These are phyloP conservation scores for Pseudanteris insignis DNA, from an alignment of 2,888 invertebrate species.

Conservation along the genomic window DNA sequence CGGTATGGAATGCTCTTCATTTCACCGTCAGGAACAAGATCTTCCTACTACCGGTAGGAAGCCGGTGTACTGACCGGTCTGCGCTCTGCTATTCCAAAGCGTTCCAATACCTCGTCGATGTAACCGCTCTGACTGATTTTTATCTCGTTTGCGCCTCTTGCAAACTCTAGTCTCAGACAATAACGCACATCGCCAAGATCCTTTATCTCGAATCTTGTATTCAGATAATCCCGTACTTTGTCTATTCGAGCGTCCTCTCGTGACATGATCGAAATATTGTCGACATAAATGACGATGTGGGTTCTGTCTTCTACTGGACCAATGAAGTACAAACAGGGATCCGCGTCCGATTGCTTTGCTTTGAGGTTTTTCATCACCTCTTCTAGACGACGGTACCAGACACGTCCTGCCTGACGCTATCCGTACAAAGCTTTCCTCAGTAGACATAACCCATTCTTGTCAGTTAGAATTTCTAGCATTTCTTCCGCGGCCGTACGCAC, in stretches of 20 bases:
- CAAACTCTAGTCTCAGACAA: slow-evolving; percentile 49
- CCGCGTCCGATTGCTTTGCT: too few relatives aligned
- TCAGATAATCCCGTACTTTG: slow-evolving; percentile 30
- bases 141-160: not conserved
- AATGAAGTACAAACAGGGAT: too few relatives aligned
- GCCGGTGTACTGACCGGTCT: slow-evolving; percentile 2
- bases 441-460: too few relatives aligned
- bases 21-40: not conserved
- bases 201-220: slow-evolving; percentile 43
- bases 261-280: too few relatives aligned
- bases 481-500: too few relatives aligned
- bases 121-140: slow-evolving; percentile 2
- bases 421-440: slow-evolving; percentile 13
- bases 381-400: slow-evolving; percentile 15
- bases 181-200: too few relatives aligned
- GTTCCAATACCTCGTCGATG: slow-evolving; percentile 1
- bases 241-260: slow-evolving; percentile 23
- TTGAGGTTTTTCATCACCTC: too few relatives aligned
- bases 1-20: slow-evolving; percentile 9
- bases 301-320: not conserved
- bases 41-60: not conserved
- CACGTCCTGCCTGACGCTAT: slow-evolving; percentile 7
- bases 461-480: too few relatives aligned
- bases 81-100: slow-evolving; percentile 9
- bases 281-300: too few relatives aligned